phyloP scores from a whole-genome alignment of 2,113 vertebrate genomes.

The Clinocottus analis region DNA sequence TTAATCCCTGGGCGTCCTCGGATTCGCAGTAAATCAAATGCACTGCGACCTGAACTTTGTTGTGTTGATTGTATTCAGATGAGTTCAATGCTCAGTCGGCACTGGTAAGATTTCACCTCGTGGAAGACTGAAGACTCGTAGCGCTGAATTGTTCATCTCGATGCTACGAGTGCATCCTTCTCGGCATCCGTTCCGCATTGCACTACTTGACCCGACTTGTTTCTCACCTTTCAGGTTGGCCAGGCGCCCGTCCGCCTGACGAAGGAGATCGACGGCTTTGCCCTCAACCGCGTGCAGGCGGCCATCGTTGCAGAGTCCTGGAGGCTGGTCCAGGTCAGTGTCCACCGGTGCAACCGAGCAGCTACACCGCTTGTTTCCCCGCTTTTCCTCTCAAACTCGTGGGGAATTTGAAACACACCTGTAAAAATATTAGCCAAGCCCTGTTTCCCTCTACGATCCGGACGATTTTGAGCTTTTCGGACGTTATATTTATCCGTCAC shows the following conservation, averaged over 20 bases:
- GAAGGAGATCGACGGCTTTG: slow-evolving; percentile 93
- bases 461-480: not conserved
- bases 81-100: not conserved
- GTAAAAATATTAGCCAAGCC: not conserved
- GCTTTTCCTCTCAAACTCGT: not conserved
- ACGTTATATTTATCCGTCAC: not conserved
- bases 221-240: slow-evolving; percentile 74
- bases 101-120: not conserved
- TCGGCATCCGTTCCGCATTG: not conserved
- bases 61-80: not conserved
- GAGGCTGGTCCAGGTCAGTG: slow-evolving; percentile 92
- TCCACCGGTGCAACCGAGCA: not conserved
- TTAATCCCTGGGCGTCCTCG: not conserved
- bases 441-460: not conserved
- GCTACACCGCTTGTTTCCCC: not conserved
- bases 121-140: not conserved
- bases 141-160: not conserved
- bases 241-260: slow-evolving; percentile 90
- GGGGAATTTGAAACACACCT: not conserved
- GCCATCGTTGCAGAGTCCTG: slow-evolving; percentile 95
- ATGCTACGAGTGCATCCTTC: not conserved
- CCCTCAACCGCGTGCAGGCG: slow-evolving; percentile 94
- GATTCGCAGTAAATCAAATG: not conserved
- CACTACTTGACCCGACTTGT: not conserved
- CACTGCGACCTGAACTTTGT: too few relatives aligned